Evolutionary conservation across 1,140 invertebrate species (phyloP), one percentile per base, ranked within the genome.

Genomic region (Acromyrmex echinatior): DNA sequence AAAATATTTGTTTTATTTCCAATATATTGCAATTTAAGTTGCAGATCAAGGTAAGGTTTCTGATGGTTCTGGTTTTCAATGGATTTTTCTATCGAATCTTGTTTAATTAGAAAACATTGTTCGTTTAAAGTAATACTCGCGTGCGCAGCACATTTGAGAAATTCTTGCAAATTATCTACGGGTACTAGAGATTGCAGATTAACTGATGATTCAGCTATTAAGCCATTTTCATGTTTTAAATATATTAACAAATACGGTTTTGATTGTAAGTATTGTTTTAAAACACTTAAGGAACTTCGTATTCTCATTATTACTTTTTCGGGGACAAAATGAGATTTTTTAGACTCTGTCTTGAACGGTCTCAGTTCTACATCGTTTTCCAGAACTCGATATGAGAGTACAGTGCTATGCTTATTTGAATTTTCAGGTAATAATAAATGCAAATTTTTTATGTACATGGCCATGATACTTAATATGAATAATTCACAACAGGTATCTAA

Each of bases 281-380:
- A 91, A 12, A 93, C 85, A 56, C 65, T 62, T 14, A 94, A 88
- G 4, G 94, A 95, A 84, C 93, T 95, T 92, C 93, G 92, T 81
- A 95, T 94, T 86, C 91, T 92, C 31, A 95, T 91, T 10, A 93
- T 71, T 16, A 94, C 92, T 91, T 94, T 95, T 85, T 95, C 94
- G 92, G 95, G 93, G 0, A 94, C 65, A 6, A 87, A 53, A 87
- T 90, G 89, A 28, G 71, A 86, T 35, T 87, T 90, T 25, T 87
- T 90, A 49, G 82, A 88, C 18, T 87, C 88, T 74, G 77, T 91
- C 62, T 90, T 92, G 28, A 95, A 92, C 1, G 93, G 74, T 87
- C 94, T 95, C 35, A 94, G 87, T 77, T 84, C 87, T 12, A 95
- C 81, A 77, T 94, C 87, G 65, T 92, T 95, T 25, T 95, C 92